Base-by-base conservation (phyloP, 2,888 invertebrate genomes). In the Thyatira batis region DNA sequence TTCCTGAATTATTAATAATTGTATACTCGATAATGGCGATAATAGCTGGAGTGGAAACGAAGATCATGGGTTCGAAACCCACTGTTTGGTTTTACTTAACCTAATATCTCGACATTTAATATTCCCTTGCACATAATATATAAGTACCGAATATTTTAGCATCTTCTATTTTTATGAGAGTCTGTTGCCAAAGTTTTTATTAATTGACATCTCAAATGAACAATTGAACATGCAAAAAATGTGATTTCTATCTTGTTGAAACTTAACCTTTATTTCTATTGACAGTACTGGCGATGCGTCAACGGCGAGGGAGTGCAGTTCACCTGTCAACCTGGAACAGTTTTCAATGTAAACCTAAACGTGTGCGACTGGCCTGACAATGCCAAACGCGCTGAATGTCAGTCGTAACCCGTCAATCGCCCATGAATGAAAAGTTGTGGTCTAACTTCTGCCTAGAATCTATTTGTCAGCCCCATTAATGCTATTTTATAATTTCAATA, bases 251-350 rank as follows among this genome's bases (percentile, higher is more conserved):
- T n/a, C n/a, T n/a, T n/a, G n/a, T 30, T 30, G 25, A 49, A 51
- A 54, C 52, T 52, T 52, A 45, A 28, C 51, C 13, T 20, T 2
- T 13, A 45, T 20, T 59, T 61, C 64, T 67, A 51, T 64, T 76
- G 73, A 50, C 87, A 97, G 97, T 98, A 97, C 74, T 97, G 96
- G 90, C 95, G 97, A 58, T 98, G 98, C 78, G 95, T 96, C 20
- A 95, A 96, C 78, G 97, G 96, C 4, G 94, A 95, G 73, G 94
- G 95, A 3, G 87, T 95, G 49, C 94, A 94, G 66, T 96, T 96
- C 77, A 91, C 93, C 11, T 98, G 98, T 76, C 94, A 94, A 62
- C 90, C 94, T 0, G 96, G 96, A 21, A 95, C 96, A 0, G 94
- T 95, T 3, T 98, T 95, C 92, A 95, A 97, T 73, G 93, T 94